A percentile compares a stretch with the other conserved stretches of the same genome.
Evolutionary conservation across 2,113 vertebrate species (phyloP).

Genomic region (Dipodomys merriami): DNA sequence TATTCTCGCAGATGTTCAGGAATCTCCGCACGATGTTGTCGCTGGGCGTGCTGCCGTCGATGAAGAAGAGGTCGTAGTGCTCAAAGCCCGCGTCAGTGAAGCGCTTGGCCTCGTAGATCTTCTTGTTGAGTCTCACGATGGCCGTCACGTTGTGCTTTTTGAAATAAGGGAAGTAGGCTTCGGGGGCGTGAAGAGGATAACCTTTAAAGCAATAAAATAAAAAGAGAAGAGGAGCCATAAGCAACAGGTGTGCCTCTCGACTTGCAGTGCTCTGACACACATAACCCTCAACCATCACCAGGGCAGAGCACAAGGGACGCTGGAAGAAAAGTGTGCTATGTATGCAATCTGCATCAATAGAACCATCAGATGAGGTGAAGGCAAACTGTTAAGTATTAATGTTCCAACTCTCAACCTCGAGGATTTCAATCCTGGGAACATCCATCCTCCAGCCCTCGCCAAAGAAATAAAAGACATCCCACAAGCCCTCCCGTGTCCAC

Average conservation of each 20-base stretch:
- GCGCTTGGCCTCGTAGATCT: constrained; percentile 96
- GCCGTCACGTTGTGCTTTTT: constrained; percentile 93
- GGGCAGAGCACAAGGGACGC: not conserved
- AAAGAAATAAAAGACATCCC: not conserved
- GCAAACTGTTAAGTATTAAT: not conserved
- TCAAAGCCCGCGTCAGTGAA: constrained; percentile 95
- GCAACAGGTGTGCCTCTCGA: rapidly evolving
- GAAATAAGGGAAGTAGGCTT: constrained; percentile 98
- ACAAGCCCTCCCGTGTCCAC: too few relatives aligned
- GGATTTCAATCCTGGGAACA: not conserved
- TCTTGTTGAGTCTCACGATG: constrained; percentile 95
- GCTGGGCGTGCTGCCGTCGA: constrained; percentile 96
- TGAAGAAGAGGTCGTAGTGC: constrained; percentile 96
- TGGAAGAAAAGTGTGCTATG: not conserved
- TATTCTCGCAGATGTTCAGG: constrained; percentile 93
- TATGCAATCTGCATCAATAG: not conserved
- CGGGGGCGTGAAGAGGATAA: constrained; percentile 97
- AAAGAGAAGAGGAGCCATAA: not conserved
- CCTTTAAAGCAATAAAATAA: constrained; percentile 82
- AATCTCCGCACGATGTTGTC: constrained; percentile 93
- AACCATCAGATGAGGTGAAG: not conserved
- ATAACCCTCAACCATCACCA: not conserved
- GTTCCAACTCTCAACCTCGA: not conserved
- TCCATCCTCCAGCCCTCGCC: not conserved
- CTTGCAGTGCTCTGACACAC: not conserved